These are phyloP conservation scores for Stratiomys singularior DNA, from an alignment of 2,888 invertebrate genomes.

Conservation along the genomic window DNA sequence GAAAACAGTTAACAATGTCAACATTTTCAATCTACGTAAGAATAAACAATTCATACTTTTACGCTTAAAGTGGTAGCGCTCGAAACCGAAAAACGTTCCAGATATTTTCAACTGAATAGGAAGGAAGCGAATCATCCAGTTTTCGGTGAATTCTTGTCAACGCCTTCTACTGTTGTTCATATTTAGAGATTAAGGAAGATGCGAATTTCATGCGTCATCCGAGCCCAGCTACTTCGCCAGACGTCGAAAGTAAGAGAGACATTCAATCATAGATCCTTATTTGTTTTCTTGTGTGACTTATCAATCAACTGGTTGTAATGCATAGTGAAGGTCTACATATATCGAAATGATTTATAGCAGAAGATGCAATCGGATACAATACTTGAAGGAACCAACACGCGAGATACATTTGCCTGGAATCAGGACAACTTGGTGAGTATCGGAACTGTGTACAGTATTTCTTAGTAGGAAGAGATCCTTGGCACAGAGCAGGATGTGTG, in stretches of 20 bases:
- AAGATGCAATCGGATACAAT: slow-evolving; percentile 21
- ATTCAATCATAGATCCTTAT: slow-evolving; percentile 24
- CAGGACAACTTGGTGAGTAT: no score
- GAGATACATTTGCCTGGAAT: background rate
- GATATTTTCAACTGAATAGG: no score
- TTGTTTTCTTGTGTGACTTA: slow-evolving; percentile 28
- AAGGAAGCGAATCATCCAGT: no score
- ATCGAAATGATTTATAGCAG: background rate
- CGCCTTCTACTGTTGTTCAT: no score
- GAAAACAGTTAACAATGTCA: no score
- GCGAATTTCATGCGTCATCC: no score
- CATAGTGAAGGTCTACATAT: background rate
- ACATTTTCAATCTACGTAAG: no score
- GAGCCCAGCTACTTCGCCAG: background rate
- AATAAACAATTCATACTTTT: no score
- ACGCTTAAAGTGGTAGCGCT: no score
- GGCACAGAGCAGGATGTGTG: background rate
- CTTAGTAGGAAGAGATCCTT: background rate
- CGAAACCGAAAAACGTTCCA: no score
- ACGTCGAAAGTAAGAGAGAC: background rate
- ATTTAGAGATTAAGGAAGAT: no score
- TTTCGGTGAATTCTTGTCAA: no score
- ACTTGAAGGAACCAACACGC: slow-evolving; percentile 8
- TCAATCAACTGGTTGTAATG: slow-evolving; percentile 33
- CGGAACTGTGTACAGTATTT: background rate